Percentiles rank a stretch among this genome's conserved stretches.
These are phyloP conservation scores for Pitangus sulphuratus DNA, from an alignment of 2,797 vertebrate genomes.

Conservation along the genomic window DNA sequence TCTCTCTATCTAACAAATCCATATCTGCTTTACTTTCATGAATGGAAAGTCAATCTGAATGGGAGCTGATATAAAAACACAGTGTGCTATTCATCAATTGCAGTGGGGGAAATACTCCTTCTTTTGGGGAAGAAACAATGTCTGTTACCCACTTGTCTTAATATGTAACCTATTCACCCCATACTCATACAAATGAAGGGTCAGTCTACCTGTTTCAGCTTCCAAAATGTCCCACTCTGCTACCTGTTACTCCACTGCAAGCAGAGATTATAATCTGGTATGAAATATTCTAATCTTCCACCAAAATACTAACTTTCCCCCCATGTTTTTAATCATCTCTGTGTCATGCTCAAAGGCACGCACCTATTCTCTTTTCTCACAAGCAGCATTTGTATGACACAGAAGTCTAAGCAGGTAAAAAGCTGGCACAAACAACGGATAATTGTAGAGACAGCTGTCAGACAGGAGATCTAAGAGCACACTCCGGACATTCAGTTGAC, in stretches of 20 bases:
- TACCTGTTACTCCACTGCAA: background rate
- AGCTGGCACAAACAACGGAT: background rate
- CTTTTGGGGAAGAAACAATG: background rate
- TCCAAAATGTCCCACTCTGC: background rate
- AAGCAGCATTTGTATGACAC: background rate
- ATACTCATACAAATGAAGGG: background rate
- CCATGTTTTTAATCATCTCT: background rate
- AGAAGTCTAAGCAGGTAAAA: slow-evolving; percentile 6
- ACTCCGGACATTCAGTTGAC: background rate
- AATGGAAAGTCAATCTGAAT: background rate
- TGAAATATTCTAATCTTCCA: background rate
- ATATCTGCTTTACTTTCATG: background rate
- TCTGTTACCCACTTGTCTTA: background rate
- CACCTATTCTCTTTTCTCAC: background rate
- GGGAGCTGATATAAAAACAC: background rate
- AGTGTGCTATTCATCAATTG: background rate
- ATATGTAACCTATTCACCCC: background rate
- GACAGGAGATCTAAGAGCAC: background rate
- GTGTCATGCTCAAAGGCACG: background rate
- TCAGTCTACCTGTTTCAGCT: background rate
- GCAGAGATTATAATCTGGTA: background rate
- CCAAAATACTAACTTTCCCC: background rate
- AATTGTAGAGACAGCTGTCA: slow-evolving; percentile 17
- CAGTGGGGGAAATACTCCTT: background rate
- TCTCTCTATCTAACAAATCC: background rate